These are phyloP conservation scores for Zosterops lateralis DNA, from an alignment of 2,113 vertebrate genomes.

Conservation along the genomic window DNA sequence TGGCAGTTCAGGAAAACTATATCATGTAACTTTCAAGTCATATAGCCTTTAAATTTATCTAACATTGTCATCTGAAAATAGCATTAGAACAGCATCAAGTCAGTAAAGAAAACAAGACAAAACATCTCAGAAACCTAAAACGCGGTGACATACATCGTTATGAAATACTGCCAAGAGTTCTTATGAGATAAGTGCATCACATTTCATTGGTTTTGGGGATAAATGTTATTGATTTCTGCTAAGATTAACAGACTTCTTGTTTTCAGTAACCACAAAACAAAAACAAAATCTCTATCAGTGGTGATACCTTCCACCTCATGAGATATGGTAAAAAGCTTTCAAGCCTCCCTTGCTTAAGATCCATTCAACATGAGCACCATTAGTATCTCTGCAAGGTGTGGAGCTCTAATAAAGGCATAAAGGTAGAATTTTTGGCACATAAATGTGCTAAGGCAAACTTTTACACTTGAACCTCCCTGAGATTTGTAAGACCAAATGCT, in stretches of 20 bases:
- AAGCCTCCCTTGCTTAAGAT: not conserved
- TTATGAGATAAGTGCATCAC: not conserved
- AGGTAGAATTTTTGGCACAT: not conserved
- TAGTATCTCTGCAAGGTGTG: not conserved
- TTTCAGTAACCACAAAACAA: not conserved
- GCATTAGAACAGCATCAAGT: not conserved
- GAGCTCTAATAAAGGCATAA: not conserved
- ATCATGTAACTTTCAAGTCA: not conserved
- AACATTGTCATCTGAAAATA: not conserved
- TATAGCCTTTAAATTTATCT: not conserved
- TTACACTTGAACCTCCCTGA: not conserved
- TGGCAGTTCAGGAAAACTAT: not conserved
- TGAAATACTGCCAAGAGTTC: not conserved
- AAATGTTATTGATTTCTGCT: slow-evolving; percentile 6
- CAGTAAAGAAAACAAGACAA: not conserved
- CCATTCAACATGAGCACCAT: not conserved
- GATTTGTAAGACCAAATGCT: not conserved
- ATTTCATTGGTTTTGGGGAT: not conserved
- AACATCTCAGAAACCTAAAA: not conserved
- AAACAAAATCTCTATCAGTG: not conserved
- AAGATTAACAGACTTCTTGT: not conserved
- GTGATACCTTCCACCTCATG: not conserved
- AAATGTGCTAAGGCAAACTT: not conserved
- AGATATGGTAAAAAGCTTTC: not conserved
- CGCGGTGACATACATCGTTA: not conserved